Base-by-base conservation (phyloP, 2,888 invertebrate species). In the Acleris holmiana region DNA sequence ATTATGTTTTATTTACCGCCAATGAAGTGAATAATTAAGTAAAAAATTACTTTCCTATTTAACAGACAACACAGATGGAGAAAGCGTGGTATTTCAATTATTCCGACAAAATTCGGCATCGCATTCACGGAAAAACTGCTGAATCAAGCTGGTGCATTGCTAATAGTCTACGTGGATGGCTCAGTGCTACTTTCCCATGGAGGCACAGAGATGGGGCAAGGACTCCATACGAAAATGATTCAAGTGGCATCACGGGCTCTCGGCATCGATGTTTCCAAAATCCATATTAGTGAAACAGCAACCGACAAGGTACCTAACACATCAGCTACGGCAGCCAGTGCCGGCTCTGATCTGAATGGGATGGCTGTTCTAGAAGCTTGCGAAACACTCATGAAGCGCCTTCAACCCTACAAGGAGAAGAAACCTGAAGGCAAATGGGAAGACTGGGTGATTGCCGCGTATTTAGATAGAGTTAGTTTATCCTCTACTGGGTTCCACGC, bases 181-280 rank as follows among this genome's bases (percentile, higher is more conserved):
- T 97, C 98, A 0, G 97, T 99, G 2, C 91, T 99, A 13, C 76
- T 99, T 18, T 95, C 96, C 0, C 98, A 98, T 80, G 98, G 98
- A 40, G 99, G 98, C n/a, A 96, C 97, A 8, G 99, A 99, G 93
- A 99, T 99, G 96, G 99, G 99, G 0, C 99, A 99, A 90, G 99
- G 99, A 1, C 91, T 99, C 4, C 97, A 98, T 81, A 99, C 98
- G 0, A 99, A 99, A 93, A 98, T 98, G 96, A 95, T 98, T 60
- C 98, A 99, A 94, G 95, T 98, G 13, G 97, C 97, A 4, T 96
- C 97, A 50, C 93, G 95, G 68, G 93, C 93, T 0, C 88, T 98
- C 15, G 95, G 94, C 56, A 94, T 97, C 40, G 94, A 96, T 4
- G 82, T 94, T 0, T 94, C 95, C 0, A 94, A 95, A 76, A 97